A percentile compares a stretch with the other conserved stretches of the same genome.
These are phyloP conservation scores for Colossoma macropomum DNA, from an alignment of 2,113 vertebrate genomes.

Conservation along the genomic window DNA sequence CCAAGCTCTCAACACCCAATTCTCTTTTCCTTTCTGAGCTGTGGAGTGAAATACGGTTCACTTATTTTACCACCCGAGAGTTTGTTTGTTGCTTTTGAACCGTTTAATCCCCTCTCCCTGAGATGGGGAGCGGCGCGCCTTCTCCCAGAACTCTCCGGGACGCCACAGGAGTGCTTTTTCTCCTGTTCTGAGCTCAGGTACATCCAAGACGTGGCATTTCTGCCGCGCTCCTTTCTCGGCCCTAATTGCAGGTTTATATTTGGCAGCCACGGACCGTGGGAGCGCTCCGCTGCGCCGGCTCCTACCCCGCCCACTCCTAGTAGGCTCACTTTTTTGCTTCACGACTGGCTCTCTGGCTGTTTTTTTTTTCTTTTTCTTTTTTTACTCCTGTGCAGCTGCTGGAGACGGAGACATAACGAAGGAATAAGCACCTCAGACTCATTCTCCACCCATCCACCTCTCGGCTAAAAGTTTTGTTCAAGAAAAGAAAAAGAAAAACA, in stretches of 20 bases:
- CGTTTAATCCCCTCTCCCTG: slow-evolving; percentile 40
- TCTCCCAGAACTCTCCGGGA: slow-evolving; percentile 2
- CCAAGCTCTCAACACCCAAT: neutral
- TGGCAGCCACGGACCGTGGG: neutral
- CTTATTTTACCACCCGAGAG: slow-evolving; percentile 25
- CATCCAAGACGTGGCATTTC: slow-evolving; percentile 3
- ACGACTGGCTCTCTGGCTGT: neutral
- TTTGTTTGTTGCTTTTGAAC: slow-evolving; percentile 49
- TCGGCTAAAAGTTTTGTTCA: neutral
- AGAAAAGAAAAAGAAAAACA: neutral
- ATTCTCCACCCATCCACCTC: neutral
- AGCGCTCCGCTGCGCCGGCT: neutral
- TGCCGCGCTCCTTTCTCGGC: neutral
- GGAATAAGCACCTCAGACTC: neutral
- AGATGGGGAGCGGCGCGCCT: neutral
- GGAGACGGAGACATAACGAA: neutral
- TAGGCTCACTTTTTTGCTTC: slow-evolving; percentile 1
- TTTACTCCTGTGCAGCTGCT: neutral
- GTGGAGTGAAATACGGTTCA: slow-evolving; percentile 1
- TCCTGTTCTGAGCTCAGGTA: slow-evolving; percentile 24
- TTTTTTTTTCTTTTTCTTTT: neutral
- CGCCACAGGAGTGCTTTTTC: slow-evolving; percentile 15
- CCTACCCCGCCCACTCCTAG: slow-evolving; percentile 12
- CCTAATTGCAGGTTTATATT: slow-evolving; percentile 37
- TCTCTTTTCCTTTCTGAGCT: slow-evolving; percentile 4